Base-by-base conservation (phyloP, 2,888 invertebrate species). In the Nasonovia ribisnigri region DNA sequence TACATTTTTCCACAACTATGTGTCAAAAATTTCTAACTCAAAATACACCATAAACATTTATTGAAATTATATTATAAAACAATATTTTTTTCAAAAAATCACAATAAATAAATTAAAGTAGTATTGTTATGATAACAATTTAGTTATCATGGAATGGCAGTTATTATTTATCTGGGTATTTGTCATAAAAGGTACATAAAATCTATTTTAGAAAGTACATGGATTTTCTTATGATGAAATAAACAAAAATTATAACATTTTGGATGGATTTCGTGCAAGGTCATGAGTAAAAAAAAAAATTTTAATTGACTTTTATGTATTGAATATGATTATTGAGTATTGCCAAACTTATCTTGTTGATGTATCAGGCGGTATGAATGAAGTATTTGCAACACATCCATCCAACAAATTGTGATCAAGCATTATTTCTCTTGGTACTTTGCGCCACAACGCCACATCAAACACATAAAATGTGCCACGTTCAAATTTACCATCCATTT, bases 381-480 rank as follows among this genome's bases (percentile, higher is more conserved):
- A 36, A 77, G 16, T 20, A 36, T 77, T 20, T 77, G 20, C 8
- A 77, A 77, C 8, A 77, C 3, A 77, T 77, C 36, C 36, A 77
- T 99, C 99, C 96, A 99, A 97, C 97, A 99, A 99, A 96, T 98
- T 99, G 97, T 99, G 99, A 96, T 99, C 99, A 96, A 99, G 97
- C 96, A 98, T 98, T 97, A 99, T 99, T 96, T 99, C 99, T 96
- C 99, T 99, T 96, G 99, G 97, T 96, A 99, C 98, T 97, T 99
- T 99, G 96, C 99, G 97, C 99, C 99, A 99, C 96, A 98, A 99
- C 96, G 98, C 98, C 96, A 99, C 98, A 96, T 99, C 99, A 96
- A 99, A 99, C 96, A 99, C 99, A 96, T 99, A 99, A 96, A 99
- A 99, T 95, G 99, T 99, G 96, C 99, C 99, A 96, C 99, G 97